Conservation (phyloP, 2,113 vertebrate species). For the Peromyscus californicus region DNA sequence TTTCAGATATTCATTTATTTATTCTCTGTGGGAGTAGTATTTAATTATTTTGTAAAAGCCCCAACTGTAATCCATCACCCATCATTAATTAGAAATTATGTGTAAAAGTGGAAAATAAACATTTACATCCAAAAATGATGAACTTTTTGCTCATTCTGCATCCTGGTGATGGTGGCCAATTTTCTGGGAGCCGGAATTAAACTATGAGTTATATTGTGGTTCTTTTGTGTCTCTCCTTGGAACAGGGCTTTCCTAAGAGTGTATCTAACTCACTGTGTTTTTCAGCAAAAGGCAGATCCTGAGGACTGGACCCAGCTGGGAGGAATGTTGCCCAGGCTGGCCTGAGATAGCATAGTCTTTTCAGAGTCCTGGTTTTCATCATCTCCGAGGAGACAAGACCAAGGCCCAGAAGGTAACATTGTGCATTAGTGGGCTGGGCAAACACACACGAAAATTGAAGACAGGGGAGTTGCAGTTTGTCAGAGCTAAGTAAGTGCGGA, state of each 20-base stretch:
- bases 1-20: constrained; percentile 42
- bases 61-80: background rate
- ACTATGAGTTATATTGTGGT: background rate
- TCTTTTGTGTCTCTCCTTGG: background rate
- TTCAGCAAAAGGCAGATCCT: background rate
- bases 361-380: constrained; percentile 43
- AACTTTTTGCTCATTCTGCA: background rate
- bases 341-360: background rate
- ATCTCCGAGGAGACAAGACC: constrained; percentile 51
- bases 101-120: constrained; percentile 50
- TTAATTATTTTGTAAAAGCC: constrained; percentile 56
- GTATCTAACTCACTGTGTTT: constrained; percentile 39
- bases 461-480: background rate
- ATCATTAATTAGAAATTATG: constrained; percentile 21
- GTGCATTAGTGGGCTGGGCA: background rate
- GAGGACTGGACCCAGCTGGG: constrained; percentile 28
- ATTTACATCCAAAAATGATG: constrained; percentile 20
- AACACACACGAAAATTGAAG: constrained; percentile 36
- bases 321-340: constrained; percentile 1
- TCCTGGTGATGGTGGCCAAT: constrained; percentile 29
- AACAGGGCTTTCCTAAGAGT: background rate
- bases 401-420: constrained; percentile 41
- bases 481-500: background rate
- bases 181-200: constrained; percentile 53
- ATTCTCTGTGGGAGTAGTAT: constrained; percentile 43